A percentile compares a stretch with the other conserved stretches of the same genome.
These are phyloP conservation scores for Drosophila paracracens DNA, from an alignment of 2,888 invertebrate species.

Conservation along the genomic window DNA sequence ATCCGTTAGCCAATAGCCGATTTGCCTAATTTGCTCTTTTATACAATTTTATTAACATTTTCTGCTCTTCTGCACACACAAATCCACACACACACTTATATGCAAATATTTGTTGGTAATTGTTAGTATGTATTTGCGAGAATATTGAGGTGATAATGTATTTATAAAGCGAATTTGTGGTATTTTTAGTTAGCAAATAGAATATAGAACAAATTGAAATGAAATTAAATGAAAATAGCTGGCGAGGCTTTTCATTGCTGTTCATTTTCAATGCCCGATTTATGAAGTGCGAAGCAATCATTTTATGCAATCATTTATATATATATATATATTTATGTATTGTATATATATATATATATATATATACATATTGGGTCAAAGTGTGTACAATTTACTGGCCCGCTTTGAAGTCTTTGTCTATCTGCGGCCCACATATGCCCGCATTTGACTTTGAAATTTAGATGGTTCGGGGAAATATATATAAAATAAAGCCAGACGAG, in stretches of 20 bases:
- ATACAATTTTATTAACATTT: slow-evolving; percentile 44
- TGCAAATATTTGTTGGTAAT: not conserved
- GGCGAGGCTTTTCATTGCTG: slow-evolving; percentile 66
- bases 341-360: not conserved
- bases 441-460: slow-evolving; percentile 50
- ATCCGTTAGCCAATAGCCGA: slow-evolving; percentile 20
- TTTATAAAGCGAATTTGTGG: slow-evolving; percentile 74
- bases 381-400: slow-evolving; percentile 44
- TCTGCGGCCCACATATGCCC: slow-evolving; percentile 2
- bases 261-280: slow-evolving; percentile 74
- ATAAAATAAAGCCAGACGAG: not conserved
- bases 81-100: not conserved
- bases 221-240: slow-evolving; percentile 31
- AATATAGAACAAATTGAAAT: slow-evolving; percentile 20
- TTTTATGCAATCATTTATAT: slow-evolving; percentile 48
- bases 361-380: slow-evolving; percentile 60
- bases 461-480: not conserved
- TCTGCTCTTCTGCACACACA: slow-evolving; percentile 10
- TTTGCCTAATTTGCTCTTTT: slow-evolving; percentile 33
- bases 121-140: slow-evolving; percentile 26
- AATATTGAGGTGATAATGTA: slow-evolving; percentile 76
- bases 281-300: slow-evolving; percentile 78
- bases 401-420: slow-evolving; percentile 64
- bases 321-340: not conserved
- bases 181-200: slow-evolving; percentile 63